These are phyloP conservation scores for Glyphotaelius pellucidus DNA, from an alignment of 2,888 invertebrate genomes.

Conservation along the genomic window DNA sequence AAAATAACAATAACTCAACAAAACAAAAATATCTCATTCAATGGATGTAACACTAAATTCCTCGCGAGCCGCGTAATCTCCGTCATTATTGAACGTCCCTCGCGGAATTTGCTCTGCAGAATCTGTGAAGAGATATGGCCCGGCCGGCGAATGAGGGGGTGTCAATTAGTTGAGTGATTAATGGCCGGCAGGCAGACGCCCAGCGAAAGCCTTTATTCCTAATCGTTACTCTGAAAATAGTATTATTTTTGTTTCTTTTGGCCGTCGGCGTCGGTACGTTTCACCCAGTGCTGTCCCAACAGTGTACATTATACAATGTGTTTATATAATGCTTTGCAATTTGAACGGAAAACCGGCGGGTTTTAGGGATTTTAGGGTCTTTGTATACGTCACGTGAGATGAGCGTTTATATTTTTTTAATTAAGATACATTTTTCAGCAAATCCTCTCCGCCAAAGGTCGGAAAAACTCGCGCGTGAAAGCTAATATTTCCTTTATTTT, in stretches of 20 bases:
- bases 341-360: background rate
- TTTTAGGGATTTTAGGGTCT: constrained; percentile 3
- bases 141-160: constrained; percentile 21
- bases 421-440: constrained; percentile 20
- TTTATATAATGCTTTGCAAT: background rate
- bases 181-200: constrained; percentile 33
- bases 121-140: constrained; percentile 37
- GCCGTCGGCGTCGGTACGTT: too few relatives aligned
- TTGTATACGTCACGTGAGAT: constrained; percentile 29
- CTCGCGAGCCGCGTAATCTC: constrained; percentile 4
- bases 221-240: constrained; percentile 41
- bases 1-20: background rate
- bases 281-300: background rate
- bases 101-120: constrained; percentile 25
- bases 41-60: constrained; percentile 31
- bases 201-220: constrained; percentile 41
- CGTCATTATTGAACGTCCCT: constrained; percentile 40
- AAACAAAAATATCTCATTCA: background rate
- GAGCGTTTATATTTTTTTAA: constrained; percentile 23
- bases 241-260: constrained; percentile 47
- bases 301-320: background rate
- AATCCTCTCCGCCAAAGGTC: background rate
- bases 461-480: background rate
- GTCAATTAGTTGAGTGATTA: constrained; percentile 56
- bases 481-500: background rate